Conservation (phyloP, 2,113 vertebrate genomes). For the cattle (Bos taurus) region DNA sequence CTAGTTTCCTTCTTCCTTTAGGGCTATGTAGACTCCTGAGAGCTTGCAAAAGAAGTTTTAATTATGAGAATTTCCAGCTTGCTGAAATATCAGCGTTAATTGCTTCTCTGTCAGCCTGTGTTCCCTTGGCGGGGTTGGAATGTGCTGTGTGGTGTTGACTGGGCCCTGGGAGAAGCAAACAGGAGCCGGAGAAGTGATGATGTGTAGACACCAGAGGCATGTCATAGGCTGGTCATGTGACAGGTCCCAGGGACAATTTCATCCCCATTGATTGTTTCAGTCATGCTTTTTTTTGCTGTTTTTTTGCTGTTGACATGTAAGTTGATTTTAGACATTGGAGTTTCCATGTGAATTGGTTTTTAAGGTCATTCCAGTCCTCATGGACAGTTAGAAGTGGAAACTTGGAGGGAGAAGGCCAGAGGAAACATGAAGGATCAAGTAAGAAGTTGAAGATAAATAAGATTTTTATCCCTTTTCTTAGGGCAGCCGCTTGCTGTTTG, state of each 20-base stretch:
- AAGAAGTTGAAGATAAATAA: neutral
- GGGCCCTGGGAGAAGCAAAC: neutral
- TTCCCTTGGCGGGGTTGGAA: neutral
- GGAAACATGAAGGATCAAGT: neutral
- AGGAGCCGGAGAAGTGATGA: neutral
- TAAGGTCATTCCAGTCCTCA: neutral
- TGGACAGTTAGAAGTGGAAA: neutral
- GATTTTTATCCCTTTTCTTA: neutral
- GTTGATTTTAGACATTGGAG: neutral
- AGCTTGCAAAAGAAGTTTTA: conserved; percentile 51
- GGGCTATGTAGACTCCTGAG: conserved; percentile 39
- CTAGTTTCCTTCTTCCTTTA: neutral
- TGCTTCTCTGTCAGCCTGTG: conserved; percentile 23
- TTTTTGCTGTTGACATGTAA: neutral
- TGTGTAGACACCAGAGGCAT: neutral
- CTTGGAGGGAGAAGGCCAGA: neutral
- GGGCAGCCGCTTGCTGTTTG: fast-evolving
- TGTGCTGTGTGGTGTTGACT: neutral
- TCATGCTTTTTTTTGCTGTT: neutral
- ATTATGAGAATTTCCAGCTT: conserved; percentile 53
- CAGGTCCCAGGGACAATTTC: no score
- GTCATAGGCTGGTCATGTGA: neutral
- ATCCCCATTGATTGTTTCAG: neutral
- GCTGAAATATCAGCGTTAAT: conserved; percentile 50
- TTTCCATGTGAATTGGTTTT: neutral